Evolutionary conservation across 1,140 invertebrate genomes (phyloP).

Genomic region (Olivierus martensii): DNA sequence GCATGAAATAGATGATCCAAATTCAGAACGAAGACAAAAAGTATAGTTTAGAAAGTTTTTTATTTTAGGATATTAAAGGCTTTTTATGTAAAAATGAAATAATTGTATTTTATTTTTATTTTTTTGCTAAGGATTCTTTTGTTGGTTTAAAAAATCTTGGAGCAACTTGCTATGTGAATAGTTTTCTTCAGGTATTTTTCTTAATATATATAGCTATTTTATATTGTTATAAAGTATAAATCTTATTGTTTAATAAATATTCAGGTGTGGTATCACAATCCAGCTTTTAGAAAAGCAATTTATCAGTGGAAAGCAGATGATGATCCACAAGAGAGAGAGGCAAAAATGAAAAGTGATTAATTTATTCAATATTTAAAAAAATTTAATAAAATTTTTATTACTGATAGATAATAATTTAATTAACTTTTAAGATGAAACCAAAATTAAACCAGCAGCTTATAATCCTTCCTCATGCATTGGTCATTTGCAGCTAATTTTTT

Average conservation of each 20-base stretch:
- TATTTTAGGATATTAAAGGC: not conserved
- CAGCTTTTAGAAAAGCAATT: constrained; percentile 45
- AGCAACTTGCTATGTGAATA: constrained; percentile 59
- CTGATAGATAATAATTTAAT: not conserved
- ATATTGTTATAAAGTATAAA: too few relatives aligned
- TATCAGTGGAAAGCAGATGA: constrained; percentile 45
- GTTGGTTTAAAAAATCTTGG: constrained; percentile 55
- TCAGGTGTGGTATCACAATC: constrained; percentile 52
- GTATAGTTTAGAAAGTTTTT: constrained; percentile 2
- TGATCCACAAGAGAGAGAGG: constrained; percentile 29
- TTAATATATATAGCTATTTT: not conserved
- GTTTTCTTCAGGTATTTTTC: constrained; percentile 41
- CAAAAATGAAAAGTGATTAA: too few relatives aligned
- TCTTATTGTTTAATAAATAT: too few relatives aligned
- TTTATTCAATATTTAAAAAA: not conserved
- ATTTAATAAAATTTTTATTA: not conserved
- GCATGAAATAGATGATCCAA: constrained; percentile 38
- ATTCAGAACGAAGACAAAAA: constrained; percentile 31
- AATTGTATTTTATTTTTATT: not conserved
- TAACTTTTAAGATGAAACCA: constrained; percentile 19
- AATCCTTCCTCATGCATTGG: constrained; percentile 34
- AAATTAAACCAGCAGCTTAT: constrained; percentile 32
- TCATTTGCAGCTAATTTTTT: constrained; percentile 52
- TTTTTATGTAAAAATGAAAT: not conserved
- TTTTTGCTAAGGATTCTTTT: constrained; percentile 26